Percentiles rank a stretch among this genome's conserved stretches.
Evolutionary conservation across 92 coral and sea anemone species (phyloP).

Genomic region (Palythoa grandis): DNA sequence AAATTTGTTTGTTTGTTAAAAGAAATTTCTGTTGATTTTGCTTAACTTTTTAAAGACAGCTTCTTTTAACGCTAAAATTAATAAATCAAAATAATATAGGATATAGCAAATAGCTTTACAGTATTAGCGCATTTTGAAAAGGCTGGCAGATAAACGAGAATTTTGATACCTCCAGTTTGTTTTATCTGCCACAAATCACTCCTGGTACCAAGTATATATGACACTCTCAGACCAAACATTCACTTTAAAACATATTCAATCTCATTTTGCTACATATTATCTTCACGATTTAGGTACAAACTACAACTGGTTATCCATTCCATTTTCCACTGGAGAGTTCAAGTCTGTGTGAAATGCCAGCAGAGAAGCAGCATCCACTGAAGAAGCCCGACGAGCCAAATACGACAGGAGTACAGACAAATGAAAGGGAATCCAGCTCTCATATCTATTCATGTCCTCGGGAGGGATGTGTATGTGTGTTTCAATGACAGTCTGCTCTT

Average conservation of each 20-base stretch:
- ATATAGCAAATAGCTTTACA: no score
- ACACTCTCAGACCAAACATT: not conserved
- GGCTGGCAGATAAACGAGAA: not conserved
- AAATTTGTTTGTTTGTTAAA: no score
- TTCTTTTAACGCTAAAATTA: not conserved
- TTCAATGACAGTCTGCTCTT: slow-evolving; percentile 45
- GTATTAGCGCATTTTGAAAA: not conserved
- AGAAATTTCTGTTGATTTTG: no score
- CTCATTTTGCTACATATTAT: no score
- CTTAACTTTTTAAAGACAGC: not conserved
- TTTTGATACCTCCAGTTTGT: not conserved
- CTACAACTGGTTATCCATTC: not conserved
- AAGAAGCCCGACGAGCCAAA: not conserved
- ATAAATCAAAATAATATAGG: no score
- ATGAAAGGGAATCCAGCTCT: not conserved
- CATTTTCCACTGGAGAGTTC: not conserved
- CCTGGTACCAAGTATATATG: not conserved
- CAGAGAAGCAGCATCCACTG: not conserved
- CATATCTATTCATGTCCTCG: slow-evolving; percentile 41
- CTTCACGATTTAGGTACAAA: not conserved
- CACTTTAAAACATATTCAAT: not conserved
- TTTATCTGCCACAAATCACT: not conserved
- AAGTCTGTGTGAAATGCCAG: not conserved
- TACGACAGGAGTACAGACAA: no score
- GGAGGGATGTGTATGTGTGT: slow-evolving; percentile 29